Base-by-base conservation (phyloP, 2,888 invertebrate species). In the Xanthia togata region DNA sequence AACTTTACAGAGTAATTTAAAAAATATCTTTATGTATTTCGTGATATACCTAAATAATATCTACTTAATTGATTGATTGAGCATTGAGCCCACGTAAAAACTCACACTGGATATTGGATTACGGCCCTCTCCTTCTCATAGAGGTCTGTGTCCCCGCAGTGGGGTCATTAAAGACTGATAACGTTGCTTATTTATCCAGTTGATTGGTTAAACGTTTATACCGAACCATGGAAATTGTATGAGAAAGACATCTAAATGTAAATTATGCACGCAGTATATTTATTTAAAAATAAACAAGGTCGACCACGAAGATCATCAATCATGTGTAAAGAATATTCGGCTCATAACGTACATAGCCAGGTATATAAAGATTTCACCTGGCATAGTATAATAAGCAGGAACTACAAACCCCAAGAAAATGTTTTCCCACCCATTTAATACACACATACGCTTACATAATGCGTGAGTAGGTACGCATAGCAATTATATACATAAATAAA, bases 391-490 rank as follows among this genome's bases (percentile, higher is more conserved):
- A n/a, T 4, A 47, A 14, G 4, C 11, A 38, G 20, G 12, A 41
- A 38, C 20, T n/a, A 65, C 31, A 50, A 38, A 55, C 9, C 31
- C 14, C 9, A 47, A 62, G 76, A 31, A 68, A 64, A 65, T 26
- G 55, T 60, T 67, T 64, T 78, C 26, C 64, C 64, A 70, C 57
- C 85, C 78, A 65, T 78, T 70, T 76, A 53, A 82, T 83, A 77
- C 67, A 78, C 68, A 78, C n/a, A 73, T 59, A 78, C 38, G 11
- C 68, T 79, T 79, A 83, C 62, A 81, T 77, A 82, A 84, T 73
- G 70, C 60, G 53, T 72, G 59, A 79, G 81, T 57, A 44, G 11
- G 44, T 81, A 77, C 60, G 80, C 97, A 98, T 64, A 85, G 67
- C 71, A 76, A 79, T 80, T 74, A 82, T 71, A 78, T 83, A 87